These are phyloP conservation scores for Ptychodera flava DNA, from an alignment of 35 echinoderm and acorn worm species.

Conservation along the genomic window DNA sequence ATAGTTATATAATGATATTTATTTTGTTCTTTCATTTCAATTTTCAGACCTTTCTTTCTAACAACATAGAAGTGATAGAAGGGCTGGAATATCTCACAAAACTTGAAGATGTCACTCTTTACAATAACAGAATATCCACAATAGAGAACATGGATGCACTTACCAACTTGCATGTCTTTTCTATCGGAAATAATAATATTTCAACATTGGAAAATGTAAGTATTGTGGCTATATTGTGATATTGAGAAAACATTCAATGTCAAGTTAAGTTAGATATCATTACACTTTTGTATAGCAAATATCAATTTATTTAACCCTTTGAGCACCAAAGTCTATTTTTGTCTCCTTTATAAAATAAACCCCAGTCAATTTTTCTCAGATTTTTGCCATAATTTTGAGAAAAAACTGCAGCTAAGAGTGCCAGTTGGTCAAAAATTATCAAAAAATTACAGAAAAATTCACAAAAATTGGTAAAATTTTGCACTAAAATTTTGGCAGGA, in stretches of 20 bases:
- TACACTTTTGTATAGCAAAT: too few species aligned
- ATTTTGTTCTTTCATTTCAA: slow-evolving; percentile 5
- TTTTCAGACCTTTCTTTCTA: slow-evolving; percentile 93
- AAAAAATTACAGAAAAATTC: too few species aligned
- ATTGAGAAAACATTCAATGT: neutral
- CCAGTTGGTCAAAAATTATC: too few species aligned
- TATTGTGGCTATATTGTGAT: neutral
- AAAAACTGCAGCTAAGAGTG: too few species aligned
- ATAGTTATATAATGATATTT: too few species aligned
- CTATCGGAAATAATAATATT: slow-evolving; percentile 93
- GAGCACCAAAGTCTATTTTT: too few species aligned
- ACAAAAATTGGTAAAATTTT: too few species aligned
- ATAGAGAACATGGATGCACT: slow-evolving; percentile 93
- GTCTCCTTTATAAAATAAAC: too few species aligned
- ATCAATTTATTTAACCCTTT: neutral
- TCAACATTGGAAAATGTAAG: slow-evolving; percentile 86
- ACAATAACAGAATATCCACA: slow-evolving; percentile 84
- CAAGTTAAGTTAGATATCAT: neutral
- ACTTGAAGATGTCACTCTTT: slow-evolving; percentile 85
- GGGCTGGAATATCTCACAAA: slow-evolving; percentile 67
- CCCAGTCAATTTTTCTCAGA: too few species aligned
- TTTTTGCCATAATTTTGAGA: too few species aligned
- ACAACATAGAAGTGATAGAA: slow-evolving; percentile 98
- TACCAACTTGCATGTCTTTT: slow-evolving; percentile 77
- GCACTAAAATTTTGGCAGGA: too few species aligned